A percentile compares a stretch with the other conserved stretches of the same genome.
Conservation (phyloP, 2,888 invertebrate species). For the Macaria notata region DNA sequence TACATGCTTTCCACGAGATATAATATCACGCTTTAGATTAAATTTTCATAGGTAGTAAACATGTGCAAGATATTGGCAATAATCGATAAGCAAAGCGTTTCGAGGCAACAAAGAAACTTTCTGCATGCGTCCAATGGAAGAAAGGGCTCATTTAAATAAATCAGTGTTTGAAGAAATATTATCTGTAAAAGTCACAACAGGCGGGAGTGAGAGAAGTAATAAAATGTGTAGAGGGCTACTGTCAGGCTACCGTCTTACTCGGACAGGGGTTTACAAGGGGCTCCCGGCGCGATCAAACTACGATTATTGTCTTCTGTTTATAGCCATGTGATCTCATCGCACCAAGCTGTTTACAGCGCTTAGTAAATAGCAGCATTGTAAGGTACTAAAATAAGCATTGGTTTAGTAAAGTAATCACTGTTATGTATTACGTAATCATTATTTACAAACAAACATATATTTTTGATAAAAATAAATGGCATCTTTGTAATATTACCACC, state of each 20-base stretch:
- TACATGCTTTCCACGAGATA: too few species aligned
- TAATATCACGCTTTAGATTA: too few species aligned
- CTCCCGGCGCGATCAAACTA: conserved; percentile 52
- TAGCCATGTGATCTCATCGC: conserved; percentile 59
- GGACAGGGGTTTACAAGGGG: conserved; percentile 55
- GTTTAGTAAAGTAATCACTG: too few species aligned
- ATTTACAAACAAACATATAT: too few species aligned
- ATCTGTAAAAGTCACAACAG: conserved; percentile 6
- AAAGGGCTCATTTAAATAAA: conserved; percentile 2
- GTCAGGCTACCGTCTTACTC: conserved; percentile 44
- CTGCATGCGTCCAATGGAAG: not conserved
- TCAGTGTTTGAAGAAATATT: conserved; percentile 6
- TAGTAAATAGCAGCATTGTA: conserved; percentile 1
- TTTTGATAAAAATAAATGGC: too few species aligned
- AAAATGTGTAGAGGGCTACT: conserved; percentile 18
- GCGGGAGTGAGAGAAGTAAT: conserved; percentile 13
- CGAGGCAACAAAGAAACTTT: too few species aligned
- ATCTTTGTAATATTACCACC: too few species aligned
- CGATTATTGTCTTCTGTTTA: conserved; percentile 66
- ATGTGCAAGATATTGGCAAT: not conserved
- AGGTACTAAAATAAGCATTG: too few species aligned
- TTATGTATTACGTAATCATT: too few species aligned
- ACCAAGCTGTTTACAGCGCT: conserved; percentile 43
- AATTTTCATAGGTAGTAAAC: too few species aligned
- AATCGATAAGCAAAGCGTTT: not conserved